A percentile compares a stretch with the other conserved stretches of the same genome.
phyloP scores from a whole-genome alignment of 2,888 invertebrate genomes.

The Rhimphoctona megacephalus region DNA sequence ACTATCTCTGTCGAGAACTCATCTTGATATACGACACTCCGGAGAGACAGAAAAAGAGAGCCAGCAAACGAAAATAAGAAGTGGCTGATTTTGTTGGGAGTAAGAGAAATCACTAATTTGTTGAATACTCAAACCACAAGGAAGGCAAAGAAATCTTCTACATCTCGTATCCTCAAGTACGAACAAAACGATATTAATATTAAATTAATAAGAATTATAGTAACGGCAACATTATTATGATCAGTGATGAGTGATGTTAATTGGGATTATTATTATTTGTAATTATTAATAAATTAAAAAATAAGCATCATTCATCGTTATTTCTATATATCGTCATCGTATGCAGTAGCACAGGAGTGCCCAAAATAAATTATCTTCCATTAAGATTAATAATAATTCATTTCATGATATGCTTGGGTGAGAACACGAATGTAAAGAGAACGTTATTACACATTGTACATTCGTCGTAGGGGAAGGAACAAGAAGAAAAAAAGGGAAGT shows the following conservation, averaged over 20 bases:
- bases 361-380: too few species aligned
- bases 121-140: conserved; percentile 72
- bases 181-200: not conserved
- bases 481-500: not conserved
- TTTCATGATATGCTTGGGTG: not conserved
- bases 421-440: not conserved
- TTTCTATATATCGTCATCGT: too few species aligned
- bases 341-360: too few species aligned
- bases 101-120: conserved; percentile 83
- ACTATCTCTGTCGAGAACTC: conserved; percentile 43
- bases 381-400: conserved; percentile 4
- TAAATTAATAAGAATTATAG: conserved; percentile 4
- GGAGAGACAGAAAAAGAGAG: conserved; percentile 18
- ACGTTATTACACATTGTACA: not conserved
- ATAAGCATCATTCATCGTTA: too few species aligned
- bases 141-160: conserved; percentile 57
- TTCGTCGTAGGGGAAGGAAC: not conserved
- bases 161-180: conserved; percentile 67
- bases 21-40: conserved; percentile 49
- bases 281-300: too few species aligned
- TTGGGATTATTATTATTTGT: too few species aligned
- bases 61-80: conserved; percentile 39
- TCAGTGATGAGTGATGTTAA: not conserved
- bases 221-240: not conserved
- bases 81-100: conserved; percentile 44